Evolutionary conservation across 2,113 vertebrate genomes (phyloP), one percentile per base, ranked within the genome.

Genomic region (Microcebus tavaratra): DNA sequence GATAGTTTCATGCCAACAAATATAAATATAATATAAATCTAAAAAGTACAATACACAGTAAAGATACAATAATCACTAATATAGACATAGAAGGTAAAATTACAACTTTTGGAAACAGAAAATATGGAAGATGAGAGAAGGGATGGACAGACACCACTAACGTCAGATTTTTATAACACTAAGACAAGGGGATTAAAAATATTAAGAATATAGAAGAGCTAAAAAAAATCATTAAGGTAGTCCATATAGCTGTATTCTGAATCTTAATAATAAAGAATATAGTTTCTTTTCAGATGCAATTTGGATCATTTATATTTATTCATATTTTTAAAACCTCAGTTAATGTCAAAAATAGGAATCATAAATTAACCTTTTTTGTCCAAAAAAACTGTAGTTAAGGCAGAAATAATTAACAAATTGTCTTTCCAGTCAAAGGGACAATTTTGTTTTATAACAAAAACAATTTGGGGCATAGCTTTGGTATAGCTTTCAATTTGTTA

Each of bases 311-410:
- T 48, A 57, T 34, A 36, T 48, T 84, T 65, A 17, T 2, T 2
- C 18, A 10, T 53, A 17, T 48, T 18, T 18, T 14, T 84, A 91
- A 87, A 88, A 27, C 39, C 8, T 81, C 9, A 81, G 65, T 50
- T 91, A 72, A 81, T 65, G 65, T 82, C 53, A 83, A 95, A 97
- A 91, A 76, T 25, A 50, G 23, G 90, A 87, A 78, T 61, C 83
- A 90, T 61, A 87, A 90, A 61, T 10, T 10, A 68, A 5, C 2
- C 21, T 85, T 50, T 81, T 75, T 63, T 34, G 6, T 61, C 3
- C 50, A 13, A 65, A 88, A 17, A 10, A 45, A 70, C 20, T 81
- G 12, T 11, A 42, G 21, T 61, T 72, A 94, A 89, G 50, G 10
- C 80, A 92, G 70, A 95, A 90, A 65, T n/a, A 82, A 50, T 57